phyloP scores from a whole-genome alignment of 2,888 invertebrate genomes.

The Drosophila picticornis region DNA sequence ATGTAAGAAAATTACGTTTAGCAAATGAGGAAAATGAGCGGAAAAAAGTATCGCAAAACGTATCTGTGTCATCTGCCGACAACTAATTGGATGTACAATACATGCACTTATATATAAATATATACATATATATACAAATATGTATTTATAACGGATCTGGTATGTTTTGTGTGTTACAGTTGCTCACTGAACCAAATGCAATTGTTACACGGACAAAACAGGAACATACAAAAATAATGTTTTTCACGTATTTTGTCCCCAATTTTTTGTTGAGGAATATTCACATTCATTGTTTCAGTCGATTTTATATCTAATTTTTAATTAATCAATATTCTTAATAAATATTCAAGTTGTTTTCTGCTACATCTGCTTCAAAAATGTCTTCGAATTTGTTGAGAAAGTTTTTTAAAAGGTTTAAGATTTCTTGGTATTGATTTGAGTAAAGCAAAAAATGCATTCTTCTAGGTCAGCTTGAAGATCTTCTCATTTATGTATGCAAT shows the following conservation, averaged over 20 bases:
- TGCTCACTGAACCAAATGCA: conserved; percentile 19
- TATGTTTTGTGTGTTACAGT: conserved; percentile 19
- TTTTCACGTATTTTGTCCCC: not conserved
- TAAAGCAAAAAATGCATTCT: not conserved
- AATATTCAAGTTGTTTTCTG: not conserved
- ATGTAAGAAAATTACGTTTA: conserved; percentile 46
- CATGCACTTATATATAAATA: not conserved
- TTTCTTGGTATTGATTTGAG: not conserved
- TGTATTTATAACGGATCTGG: conserved; percentile 28
- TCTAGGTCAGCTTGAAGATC: not conserved
- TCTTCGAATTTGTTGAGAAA: not conserved
- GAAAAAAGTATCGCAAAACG: conserved; percentile 62
- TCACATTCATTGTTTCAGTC: not conserved
- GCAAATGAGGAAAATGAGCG: conserved; percentile 76
- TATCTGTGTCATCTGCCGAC: conserved; percentile 66
- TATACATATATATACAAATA: not conserved
- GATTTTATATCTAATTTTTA: not conserved
- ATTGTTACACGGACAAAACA: not conserved
- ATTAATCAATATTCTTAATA: not conserved
- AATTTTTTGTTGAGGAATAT: not conserved
- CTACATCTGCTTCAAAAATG: not conserved
- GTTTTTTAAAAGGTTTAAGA: not conserved
- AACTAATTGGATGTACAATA: conserved; percentile 64
- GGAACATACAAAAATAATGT: not conserved
- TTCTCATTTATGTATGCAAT: not conserved